Conservation (phyloP, 1,140 invertebrate genomes). For the Zaprionus ornatus region DNA sequence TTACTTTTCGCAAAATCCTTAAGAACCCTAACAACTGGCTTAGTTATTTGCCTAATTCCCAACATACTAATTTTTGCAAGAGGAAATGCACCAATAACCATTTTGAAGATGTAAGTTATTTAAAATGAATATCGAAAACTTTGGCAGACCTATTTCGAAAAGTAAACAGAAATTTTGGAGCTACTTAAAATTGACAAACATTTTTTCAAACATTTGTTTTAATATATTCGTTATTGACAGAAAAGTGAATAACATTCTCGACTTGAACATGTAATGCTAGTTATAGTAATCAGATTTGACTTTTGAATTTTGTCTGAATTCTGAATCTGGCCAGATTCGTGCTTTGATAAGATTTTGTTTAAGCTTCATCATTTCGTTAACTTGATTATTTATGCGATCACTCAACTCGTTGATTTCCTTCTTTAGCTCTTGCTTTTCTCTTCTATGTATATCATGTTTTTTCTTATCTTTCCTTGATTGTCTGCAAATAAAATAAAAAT, state of each 20-base stretch:
- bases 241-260: not conserved
- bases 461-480: slow-evolving; percentile 30
- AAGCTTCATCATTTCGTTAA: slow-evolving; percentile 27
- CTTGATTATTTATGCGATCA: slow-evolving; percentile 29
- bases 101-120: slow-evolving; percentile 13
- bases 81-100: slow-evolving; percentile 52
- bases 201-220: not conserved
- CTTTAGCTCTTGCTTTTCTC: slow-evolving; percentile 5
- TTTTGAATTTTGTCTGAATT: not conserved
- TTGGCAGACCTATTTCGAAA: too few relatives aligned
- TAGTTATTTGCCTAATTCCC: slow-evolving; percentile 33
- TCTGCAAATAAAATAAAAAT: slow-evolving; percentile 7
- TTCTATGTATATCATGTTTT: slow-evolving; percentile 20
- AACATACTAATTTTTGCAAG: slow-evolving; percentile 47
- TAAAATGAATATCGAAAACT: too few relatives aligned
- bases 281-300: not conserved
- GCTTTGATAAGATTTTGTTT: slow-evolving; percentile 8
- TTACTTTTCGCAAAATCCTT: slow-evolving; percentile 29
- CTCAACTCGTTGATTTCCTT: slow-evolving; percentile 15
- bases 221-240: not conserved
- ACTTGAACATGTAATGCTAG: not conserved
- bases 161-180: not conserved
- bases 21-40: slow-evolving; percentile 33
- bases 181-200: not conserved
- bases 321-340: too few relatives aligned